These are phyloP conservation scores for Clarias pachynema DNA, from an alignment of 2,797 vertebrate species.

Conservation along the genomic window DNA sequence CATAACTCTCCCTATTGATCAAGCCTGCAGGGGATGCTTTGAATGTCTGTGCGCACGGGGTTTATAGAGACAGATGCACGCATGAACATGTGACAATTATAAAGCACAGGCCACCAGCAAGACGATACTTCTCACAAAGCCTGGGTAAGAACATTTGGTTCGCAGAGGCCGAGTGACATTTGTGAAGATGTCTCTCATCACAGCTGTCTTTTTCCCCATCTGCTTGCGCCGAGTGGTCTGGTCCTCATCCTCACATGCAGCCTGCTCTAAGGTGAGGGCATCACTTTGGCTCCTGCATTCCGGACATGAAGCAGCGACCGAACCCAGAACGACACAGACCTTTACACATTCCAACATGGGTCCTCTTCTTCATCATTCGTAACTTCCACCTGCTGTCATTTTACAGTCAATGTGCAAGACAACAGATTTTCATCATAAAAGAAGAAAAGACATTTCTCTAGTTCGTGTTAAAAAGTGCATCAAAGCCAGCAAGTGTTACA, in stretches of 20 bases:
- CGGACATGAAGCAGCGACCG: constrained; percentile 48
- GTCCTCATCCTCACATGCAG: constrained; percentile 13
- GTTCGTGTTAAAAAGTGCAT: constrained; percentile 55
- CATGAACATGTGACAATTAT: constrained; percentile 57
- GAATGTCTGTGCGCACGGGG: constrained; percentile 14
- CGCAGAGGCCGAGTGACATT: constrained; percentile 49
- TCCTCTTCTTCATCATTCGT: constrained; percentile 56
- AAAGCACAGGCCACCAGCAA: constrained; percentile 63
- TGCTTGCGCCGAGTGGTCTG: constrained; percentile 12
- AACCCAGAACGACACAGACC: constrained; percentile 47
- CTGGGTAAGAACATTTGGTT: constrained; percentile 58
- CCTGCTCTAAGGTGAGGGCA: constrained; percentile 30
- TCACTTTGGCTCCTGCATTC: constrained; percentile 31
- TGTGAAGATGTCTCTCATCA: constrained; percentile 43
- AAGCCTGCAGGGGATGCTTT: constrained; percentile 40
- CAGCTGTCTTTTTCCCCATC: constrained; percentile 41
- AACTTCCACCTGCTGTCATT: constrained; percentile 65
- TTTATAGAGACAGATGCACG: constrained; percentile 61
- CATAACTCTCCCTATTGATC: constrained; percentile 48
- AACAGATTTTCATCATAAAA: constrained; percentile 64
- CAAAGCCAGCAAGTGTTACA: constrained; percentile 42
- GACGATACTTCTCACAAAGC: constrained; percentile 56
- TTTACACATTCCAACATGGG: constrained; percentile 64
- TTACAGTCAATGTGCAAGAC: constrained; percentile 67
- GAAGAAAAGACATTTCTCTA: constrained; percentile 53